Evolutionary conservation across 1,140 invertebrate genomes (phyloP).

Genomic region (Nebria ingens): DNA sequence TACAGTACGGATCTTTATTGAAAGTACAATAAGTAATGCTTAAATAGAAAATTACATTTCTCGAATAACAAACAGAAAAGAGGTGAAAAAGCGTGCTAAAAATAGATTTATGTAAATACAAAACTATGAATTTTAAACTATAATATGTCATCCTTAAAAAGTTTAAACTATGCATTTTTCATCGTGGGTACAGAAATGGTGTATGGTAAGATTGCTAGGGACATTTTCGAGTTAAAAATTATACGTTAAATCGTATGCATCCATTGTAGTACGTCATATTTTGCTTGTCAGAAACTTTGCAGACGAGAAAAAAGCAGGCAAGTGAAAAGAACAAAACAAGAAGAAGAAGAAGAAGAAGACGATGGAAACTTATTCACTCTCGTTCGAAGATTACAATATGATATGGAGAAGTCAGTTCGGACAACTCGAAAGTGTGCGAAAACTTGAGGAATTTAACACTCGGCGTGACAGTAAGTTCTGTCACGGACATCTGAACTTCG

Average conservation of each 20-base stretch:
- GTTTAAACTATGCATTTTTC: too few species aligned
- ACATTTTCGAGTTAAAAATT: too few species aligned
- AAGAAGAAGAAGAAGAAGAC: neutral
- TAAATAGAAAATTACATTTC: too few species aligned
- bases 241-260: neutral
- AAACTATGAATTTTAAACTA: too few species aligned
- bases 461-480: neutral
- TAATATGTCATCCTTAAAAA: too few species aligned
- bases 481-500: neutral
- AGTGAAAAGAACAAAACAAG: too few species aligned
- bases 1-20: too few species aligned
- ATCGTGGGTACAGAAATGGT: too few species aligned
- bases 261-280: constrained; percentile 2
- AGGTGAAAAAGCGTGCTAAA: too few species aligned
- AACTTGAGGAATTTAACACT: constrained; percentile 8
- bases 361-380: neutral
- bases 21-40: too few species aligned
- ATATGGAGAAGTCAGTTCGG: constrained; percentile 6
- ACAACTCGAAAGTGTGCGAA: neutral
- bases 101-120: too few species aligned
- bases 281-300: neutral
- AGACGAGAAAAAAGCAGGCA: neutral
- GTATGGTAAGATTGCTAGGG: neutral
- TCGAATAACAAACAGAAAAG: too few species aligned
- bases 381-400: constrained; percentile 3